Conservation (phyloP, 2,797 vertebrate species). For the Phalloptychus januarius region DNA sequence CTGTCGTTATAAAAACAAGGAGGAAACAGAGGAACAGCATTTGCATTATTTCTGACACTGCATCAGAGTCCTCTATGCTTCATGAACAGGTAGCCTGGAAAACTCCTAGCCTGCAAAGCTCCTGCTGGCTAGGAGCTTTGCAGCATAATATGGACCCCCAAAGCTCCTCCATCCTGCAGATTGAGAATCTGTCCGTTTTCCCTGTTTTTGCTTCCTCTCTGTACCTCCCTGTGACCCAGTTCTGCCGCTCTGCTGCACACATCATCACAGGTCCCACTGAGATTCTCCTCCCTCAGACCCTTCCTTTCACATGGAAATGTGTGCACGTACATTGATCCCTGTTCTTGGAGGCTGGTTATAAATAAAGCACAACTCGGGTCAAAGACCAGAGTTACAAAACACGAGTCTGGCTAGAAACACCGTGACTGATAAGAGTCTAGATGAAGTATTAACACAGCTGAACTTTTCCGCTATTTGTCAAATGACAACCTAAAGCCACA, state of each 20-base stretch:
- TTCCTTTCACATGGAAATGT: constrained; percentile 41
- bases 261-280: constrained; percentile 69
- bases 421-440: constrained; percentile 21
- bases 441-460: background rate
- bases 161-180: constrained; percentile 30
- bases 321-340: constrained; percentile 32
- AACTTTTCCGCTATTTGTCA: background rate
- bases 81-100: background rate
- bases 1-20: background rate
- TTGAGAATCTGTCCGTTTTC: constrained; percentile 35
- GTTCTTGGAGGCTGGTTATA: constrained; percentile 52
- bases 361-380: constrained; percentile 52
- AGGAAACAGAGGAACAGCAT: background rate
- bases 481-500: background rate
- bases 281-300: constrained; percentile 57
- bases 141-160: constrained; percentile 19
- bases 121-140: constrained; percentile 10
- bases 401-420: constrained; percentile 15
- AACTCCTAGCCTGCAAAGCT: constrained; percentile 4
- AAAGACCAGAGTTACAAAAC: constrained; percentile 44
- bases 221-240: constrained; percentile 73
- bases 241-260: constrained; percentile 73
- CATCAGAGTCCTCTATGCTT: background rate
- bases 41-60: background rate
- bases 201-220: constrained; percentile 29